Conservation (phyloP, 2,888 invertebrate genomes). For the Homarus gammarus region DNA sequence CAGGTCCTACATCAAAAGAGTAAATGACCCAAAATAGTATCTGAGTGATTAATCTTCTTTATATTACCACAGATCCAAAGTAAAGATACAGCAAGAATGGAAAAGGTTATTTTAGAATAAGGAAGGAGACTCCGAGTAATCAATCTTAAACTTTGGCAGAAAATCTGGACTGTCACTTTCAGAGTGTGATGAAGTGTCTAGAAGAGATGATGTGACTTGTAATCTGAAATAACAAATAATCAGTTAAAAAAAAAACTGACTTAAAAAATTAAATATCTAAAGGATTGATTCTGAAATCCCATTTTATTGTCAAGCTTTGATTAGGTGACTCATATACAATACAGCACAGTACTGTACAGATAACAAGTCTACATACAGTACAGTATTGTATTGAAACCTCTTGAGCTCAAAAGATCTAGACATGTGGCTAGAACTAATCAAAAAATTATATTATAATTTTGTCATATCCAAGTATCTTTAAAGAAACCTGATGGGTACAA, state of each 20-base stretch:
- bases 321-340: neutral
- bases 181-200: neutral
- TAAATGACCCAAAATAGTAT: neutral
- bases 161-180: neutral
- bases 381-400: no score
- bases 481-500: no score
- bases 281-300: neutral
- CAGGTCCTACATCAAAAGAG: neutral
- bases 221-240: neutral
- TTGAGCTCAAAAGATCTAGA: no score
- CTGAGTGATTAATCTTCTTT: neutral
- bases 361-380: neutral
- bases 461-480: no score
- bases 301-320: no score
- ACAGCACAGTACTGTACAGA: neutral
- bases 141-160: neutral
- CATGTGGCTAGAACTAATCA: no score
- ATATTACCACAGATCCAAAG: no score
- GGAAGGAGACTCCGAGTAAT: neutral
- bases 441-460: no score
- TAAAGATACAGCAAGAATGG: no score
- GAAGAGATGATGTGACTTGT: neutral
- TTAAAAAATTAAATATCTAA: no score
- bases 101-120: conserved; percentile 3
- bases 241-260: no score